Conservation (phyloP, 2,113 vertebrate genomes). For the Pollachius pollachius region DNA sequence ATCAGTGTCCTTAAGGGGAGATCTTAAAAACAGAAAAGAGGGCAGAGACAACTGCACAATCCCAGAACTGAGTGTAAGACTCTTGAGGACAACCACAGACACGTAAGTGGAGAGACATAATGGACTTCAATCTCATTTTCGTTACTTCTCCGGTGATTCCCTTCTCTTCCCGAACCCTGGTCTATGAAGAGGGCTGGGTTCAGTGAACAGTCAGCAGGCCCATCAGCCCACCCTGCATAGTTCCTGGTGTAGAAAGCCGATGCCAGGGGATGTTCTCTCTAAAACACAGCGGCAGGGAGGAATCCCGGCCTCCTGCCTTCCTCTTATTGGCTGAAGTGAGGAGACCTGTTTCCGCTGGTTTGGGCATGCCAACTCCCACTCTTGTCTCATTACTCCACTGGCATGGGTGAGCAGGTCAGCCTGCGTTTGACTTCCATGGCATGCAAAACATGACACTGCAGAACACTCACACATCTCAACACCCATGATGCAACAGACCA, state of each 20-base stretch:
- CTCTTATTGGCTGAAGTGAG: constrained; percentile 8
- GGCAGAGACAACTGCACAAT: too few relatives aligned
- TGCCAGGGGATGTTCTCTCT: constrained; percentile 37
- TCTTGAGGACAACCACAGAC: too few relatives aligned
- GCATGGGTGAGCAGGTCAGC: constrained; percentile 21
- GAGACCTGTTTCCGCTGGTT: constrained; percentile 39
- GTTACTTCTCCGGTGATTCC: not conserved
- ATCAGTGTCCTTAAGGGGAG: too few relatives aligned
- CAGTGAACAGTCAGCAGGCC: constrained; percentile 16
- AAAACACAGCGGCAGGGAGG: not conserved
- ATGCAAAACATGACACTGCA: constrained; percentile 26
- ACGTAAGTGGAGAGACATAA: too few relatives aligned
- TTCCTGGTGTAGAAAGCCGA: constrained; percentile 59
- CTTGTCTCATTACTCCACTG: constrained; percentile 2
- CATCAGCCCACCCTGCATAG: not conserved
- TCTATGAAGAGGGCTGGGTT: constrained; percentile 51
- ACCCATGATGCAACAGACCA: not conserved
- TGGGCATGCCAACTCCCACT: not conserved
- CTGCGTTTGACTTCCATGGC: constrained; percentile 30
- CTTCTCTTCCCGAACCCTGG: constrained; percentile 29
- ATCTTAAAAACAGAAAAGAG: too few relatives aligned
- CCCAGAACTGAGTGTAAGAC: too few relatives aligned
- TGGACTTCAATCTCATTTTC: not conserved
- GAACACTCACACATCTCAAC: constrained; percentile 1
- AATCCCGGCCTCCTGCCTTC: not conserved